Evolutionary conservation across 2,888 invertebrate genomes (phyloP).

Genomic region (Himalopsyche tibetana): DNA sequence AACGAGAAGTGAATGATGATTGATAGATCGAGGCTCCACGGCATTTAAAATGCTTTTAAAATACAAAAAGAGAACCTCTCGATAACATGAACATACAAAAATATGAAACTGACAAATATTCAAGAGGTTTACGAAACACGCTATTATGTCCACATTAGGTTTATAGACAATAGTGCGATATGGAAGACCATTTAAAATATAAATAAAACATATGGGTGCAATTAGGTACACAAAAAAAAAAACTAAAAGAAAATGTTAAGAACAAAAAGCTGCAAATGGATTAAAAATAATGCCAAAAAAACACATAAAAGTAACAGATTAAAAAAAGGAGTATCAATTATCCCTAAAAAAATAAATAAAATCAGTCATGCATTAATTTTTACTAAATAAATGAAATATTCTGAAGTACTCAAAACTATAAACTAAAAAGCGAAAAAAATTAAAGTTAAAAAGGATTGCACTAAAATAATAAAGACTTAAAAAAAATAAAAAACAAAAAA

Average conservation of each 20-base stretch:
- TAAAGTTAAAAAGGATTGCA: conserved; percentile 33
- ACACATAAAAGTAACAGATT: not conserved
- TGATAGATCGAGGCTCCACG: too few species aligned
- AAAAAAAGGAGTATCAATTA: not conserved
- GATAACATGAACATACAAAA: too few species aligned
- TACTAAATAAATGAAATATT: conserved; percentile 22
- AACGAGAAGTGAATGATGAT: too few species aligned
- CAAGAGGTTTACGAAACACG: too few species aligned
- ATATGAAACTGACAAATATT: too few species aligned
- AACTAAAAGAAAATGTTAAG: not conserved
- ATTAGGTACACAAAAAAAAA: conserved; percentile 23
- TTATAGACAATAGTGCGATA: not conserved
- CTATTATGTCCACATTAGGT: not conserved
- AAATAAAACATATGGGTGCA: conserved; percentile 28
- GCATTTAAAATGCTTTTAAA: too few species aligned
- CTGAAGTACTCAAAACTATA: not conserved
- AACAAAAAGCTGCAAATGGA: conserved; percentile 41
- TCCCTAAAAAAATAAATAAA: conserved; percentile 18
- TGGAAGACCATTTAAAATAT: not conserved
- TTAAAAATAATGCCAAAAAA: conserved; percentile 13
- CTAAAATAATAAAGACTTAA: not conserved
- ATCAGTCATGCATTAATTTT: not conserved
- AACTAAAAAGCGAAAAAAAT: conserved; percentile 46
- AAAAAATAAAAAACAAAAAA: conserved; percentile 43
- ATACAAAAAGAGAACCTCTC: too few species aligned